Evolutionary conservation across 2,797 vertebrate species (phyloP).

Genomic region (Paguma larvata): DNA sequence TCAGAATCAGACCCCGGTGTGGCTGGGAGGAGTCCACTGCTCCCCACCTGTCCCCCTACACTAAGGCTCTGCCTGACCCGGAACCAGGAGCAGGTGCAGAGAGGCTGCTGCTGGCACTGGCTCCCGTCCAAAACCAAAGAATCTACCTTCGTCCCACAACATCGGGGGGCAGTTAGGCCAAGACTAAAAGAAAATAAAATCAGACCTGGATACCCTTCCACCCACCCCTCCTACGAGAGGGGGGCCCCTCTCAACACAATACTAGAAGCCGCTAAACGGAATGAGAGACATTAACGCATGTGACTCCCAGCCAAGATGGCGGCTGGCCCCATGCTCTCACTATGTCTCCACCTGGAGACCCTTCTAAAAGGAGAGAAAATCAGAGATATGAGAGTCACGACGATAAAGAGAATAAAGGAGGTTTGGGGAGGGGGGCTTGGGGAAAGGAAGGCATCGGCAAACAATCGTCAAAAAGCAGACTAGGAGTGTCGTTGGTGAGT

Average conservation of each 20-base stretch:
- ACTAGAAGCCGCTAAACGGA: background rate
- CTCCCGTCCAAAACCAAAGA: background rate
- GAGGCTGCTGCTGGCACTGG: background rate
- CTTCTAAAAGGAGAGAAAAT: background rate
- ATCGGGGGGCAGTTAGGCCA: rapidly evolving
- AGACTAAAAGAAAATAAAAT: background rate
- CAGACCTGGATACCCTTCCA: background rate
- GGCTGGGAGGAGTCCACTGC: background rate
- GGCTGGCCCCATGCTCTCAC: background rate
- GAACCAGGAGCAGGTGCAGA: background rate
- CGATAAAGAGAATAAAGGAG: background rate
- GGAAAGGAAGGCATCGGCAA: background rate
- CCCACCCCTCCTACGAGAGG: background rate
- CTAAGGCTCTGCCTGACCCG: background rate
- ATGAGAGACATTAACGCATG: rapidly evolving
- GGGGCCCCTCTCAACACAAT: background rate
- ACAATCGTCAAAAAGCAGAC: background rate
- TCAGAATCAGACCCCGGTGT: background rate
- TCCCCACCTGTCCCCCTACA: rapidly evolving
- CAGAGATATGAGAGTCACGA: background rate
- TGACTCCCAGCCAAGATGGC: background rate
- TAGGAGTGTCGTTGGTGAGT: rapidly evolving
- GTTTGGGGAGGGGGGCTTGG: rapidly evolving
- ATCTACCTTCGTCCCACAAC: background rate
- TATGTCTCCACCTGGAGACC: background rate